Evolutionary conservation across 2,888 invertebrate species (phyloP).

Genomic region (Octonoba sinensis): DNA sequence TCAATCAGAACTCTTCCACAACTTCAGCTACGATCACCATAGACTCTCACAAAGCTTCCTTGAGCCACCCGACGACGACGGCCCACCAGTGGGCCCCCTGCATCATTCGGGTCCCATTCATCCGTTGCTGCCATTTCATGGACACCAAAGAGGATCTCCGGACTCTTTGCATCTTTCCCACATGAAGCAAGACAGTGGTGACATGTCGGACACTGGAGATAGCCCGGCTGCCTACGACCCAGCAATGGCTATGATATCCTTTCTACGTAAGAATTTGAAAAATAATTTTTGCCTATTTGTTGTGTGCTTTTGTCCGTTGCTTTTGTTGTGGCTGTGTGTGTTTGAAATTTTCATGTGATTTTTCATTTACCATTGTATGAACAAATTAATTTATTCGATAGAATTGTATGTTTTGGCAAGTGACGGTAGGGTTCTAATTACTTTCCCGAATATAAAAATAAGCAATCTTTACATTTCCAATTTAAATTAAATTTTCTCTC

Average conservation of each 20-base stretch:
- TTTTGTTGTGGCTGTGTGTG: not conserved
- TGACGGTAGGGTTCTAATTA: too few species aligned
- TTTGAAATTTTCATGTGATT: not conserved
- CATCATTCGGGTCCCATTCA: slow-evolving; percentile 32
- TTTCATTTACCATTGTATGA: not conserved
- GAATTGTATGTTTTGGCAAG: too few species aligned
- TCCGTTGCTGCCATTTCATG: slow-evolving; percentile 51
- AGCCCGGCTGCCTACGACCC: slow-evolving; percentile 87
- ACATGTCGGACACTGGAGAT: slow-evolving; percentile 84
- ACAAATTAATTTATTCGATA: not conserved
- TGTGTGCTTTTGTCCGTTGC: not conserved
- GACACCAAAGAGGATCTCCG: slow-evolving; percentile 64
- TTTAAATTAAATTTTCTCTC: too few species aligned
- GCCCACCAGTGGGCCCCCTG: slow-evolving; percentile 42
- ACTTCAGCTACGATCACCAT: slow-evolving; percentile 69
- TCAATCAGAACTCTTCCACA: slow-evolving; percentile 93
- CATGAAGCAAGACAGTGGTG: slow-evolving; percentile 75
- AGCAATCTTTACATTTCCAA: too few species aligned
- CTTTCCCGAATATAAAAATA: too few species aligned
- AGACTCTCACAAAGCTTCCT: slow-evolving; percentile 36
- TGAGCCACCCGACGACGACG: slow-evolving; percentile 43
- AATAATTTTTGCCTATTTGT: too few species aligned
- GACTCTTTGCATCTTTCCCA: slow-evolving; percentile 64
- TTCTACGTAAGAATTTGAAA: slow-evolving; percentile 76
- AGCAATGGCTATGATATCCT: slow-evolving; percentile 96